Base-by-base conservation (phyloP, 1,140 invertebrate genomes). In the Drosophila sechellia region DNA sequence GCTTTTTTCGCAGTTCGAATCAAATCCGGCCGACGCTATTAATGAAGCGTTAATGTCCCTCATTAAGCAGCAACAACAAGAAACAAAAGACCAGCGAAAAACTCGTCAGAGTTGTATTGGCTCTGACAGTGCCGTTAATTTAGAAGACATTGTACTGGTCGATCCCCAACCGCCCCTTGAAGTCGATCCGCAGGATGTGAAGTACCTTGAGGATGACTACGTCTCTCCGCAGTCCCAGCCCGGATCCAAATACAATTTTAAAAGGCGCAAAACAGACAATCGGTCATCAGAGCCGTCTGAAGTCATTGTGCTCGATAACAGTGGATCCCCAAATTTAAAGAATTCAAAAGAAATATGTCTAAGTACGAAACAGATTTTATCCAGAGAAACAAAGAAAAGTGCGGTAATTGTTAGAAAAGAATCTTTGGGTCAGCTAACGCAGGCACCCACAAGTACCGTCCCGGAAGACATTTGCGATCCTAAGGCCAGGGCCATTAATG, bases 91-190 rank as follows among this genome's bases (percentile, higher is more conserved):
- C 15, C 60, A 77, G 15, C 56, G 66, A 0, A 37, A 66, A 25
- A 48, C 17, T 34, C 52, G 55, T 1, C 54, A 60, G 15, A 70
- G 85, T 22, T 65, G 77, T 8, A 90, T 75, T 64, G 49, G 45
- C 5, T 80, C 84, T 0, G 59, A 25, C 37, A 50, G 48, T 46
- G 13, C 46, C 8, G 20, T 75, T 3, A 85, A 90, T 53, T 58
- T 91, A 13, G 90, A 91, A 43, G 90, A 91, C 43, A 87, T 91
- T 54, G 76, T 90, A 31, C 58, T 91, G 4, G 71, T 91, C 48
- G 90, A 91, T 52, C 90, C 90, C 1, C 79, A 86, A 49, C 68
- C 84, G 5, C 48, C 53, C 15, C 22, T 79, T 0, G 71, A 79
- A 5, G 11, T 20, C 1, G 42, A 39, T 3, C 31, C 42, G 49